phyloP scores from a whole-genome alignment of 2,113 vertebrate genomes.

The Tachysurus vachellii region DNA sequence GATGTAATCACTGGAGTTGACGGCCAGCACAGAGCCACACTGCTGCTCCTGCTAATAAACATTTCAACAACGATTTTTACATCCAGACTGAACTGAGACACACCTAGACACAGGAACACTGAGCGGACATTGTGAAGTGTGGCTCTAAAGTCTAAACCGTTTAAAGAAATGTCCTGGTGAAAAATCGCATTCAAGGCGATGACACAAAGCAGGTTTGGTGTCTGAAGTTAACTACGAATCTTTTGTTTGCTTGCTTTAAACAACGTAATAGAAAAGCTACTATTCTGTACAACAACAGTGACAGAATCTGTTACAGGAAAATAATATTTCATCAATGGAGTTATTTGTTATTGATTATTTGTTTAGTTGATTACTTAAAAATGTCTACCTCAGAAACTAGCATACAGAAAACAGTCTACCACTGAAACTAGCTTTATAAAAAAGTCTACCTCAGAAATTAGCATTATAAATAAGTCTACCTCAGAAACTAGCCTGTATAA shows the following conservation, averaged over 20 bases:
- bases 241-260: neutral
- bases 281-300: neutral
- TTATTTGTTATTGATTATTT: neutral
- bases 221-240: neutral
- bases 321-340: neutral
- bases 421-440: too few relatives aligned
- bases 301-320: neutral
- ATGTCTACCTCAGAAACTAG: too few relatives aligned
- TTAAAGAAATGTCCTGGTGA: neutral
- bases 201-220: neutral
- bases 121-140: constrained; percentile 1
- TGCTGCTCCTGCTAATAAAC: constrained; percentile 6
- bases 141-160: neutral
- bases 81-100: constrained; percentile 7
- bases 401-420: too few relatives aligned
- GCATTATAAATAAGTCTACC: too few relatives aligned
- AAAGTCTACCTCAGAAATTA: too few relatives aligned
- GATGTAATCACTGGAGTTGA: constrained; percentile 5
- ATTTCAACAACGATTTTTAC: neutral
- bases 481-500: too few relatives aligned
- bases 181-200: neutral
- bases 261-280: neutral
- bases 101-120: constrained; percentile 1
- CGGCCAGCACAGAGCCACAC: neutral
- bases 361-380: too few relatives aligned